Percentiles rank a stretch among this genome's conserved stretches.
Evolutionary conservation across 2,888 invertebrate species (phyloP).

Genomic region (Cephus runcator): DNA sequence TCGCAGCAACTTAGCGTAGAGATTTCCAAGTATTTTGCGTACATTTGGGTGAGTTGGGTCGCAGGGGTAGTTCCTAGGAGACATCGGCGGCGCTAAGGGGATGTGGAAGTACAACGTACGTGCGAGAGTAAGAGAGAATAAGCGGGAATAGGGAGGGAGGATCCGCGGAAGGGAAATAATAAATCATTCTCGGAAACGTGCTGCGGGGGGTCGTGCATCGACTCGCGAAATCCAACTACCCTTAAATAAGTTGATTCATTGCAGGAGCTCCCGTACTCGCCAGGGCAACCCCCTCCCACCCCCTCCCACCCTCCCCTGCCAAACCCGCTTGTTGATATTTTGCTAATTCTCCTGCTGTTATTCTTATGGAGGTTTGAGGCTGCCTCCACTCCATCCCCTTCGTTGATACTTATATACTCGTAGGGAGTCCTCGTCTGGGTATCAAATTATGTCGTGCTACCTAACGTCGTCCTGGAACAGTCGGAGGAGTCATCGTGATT

Average conservation of each 20-base stretch:
- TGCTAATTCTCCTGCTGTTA: conserved; percentile 56
- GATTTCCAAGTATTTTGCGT: conserved; percentile 51
- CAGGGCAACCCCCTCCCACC: conserved; percentile 23
- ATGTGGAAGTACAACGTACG: conserved; percentile 20
- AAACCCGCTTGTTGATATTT: conserved; percentile 50
- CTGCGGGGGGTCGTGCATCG: conserved; percentile 58
- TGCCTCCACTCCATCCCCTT: background rate
- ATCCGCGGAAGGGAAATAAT: conserved; percentile 48
- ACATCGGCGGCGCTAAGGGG: conserved; percentile 16
- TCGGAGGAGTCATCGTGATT: background rate
- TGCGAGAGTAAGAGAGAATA: conserved; percentile 15
- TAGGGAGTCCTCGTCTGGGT: background rate
- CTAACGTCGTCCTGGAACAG: background rate
- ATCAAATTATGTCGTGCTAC: background rate
- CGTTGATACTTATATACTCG: background rate
- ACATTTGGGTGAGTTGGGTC: conserved; percentile 43
- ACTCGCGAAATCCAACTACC: conserved; percentile 65
- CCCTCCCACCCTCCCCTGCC: no score
- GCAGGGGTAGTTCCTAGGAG: conserved; percentile 27
- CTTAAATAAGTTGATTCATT: conserved; percentile 65
- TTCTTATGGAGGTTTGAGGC: background rate
- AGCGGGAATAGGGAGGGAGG: conserved; percentile 25
- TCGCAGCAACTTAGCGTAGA: background rate
- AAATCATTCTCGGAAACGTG: conserved; percentile 51
- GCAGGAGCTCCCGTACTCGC: conserved; percentile 46